Conservation (phyloP, 2,888 invertebrate genomes). For the Chalcosyrphus nemorum region DNA sequence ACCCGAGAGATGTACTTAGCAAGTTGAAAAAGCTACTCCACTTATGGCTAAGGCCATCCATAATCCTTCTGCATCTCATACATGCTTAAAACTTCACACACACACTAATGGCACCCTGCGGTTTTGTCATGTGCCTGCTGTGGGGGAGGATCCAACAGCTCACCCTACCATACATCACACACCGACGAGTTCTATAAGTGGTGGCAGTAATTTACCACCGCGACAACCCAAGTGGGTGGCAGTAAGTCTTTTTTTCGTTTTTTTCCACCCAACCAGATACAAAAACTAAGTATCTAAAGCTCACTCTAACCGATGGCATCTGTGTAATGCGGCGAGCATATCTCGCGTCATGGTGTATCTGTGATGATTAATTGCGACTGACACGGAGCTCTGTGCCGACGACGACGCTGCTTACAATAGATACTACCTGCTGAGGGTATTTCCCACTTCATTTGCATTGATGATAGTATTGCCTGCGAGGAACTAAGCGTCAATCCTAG, state of each 20-base stretch:
- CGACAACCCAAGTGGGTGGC: constrained; percentile 34
- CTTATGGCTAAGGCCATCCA: not conserved
- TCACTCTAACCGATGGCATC: constrained; percentile 17
- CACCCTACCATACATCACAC: constrained; percentile 40
- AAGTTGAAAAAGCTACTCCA: not conserved
- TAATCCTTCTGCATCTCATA: not conserved
- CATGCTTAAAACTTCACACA: not conserved
- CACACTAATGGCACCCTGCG: constrained; percentile 10
- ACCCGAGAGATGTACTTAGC: not conserved
- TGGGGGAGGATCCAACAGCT: constrained; percentile 47
- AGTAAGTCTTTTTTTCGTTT: not conserved
- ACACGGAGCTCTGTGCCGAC: constrained; percentile 22
- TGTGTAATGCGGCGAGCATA: constrained; percentile 42
- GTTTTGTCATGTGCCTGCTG: constrained; percentile 10
- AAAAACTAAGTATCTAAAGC: not conserved
- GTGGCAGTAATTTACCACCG: constrained; percentile 28
- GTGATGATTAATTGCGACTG: constrained; percentile 59
- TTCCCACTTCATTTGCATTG: constrained; percentile 36
- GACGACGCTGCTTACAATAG: not conserved
- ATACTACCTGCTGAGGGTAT: constrained; percentile 5
- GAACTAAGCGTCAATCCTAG: constrained; percentile 49
- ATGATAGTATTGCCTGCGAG: not conserved
- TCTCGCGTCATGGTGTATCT: constrained; percentile 3
- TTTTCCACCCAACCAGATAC: not conserved
- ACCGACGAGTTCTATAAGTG: constrained; percentile 19